Evolutionary conservation across 2,113 vertebrate genomes (phyloP).

Genomic region (Rhagologus leucostigma): DNA sequence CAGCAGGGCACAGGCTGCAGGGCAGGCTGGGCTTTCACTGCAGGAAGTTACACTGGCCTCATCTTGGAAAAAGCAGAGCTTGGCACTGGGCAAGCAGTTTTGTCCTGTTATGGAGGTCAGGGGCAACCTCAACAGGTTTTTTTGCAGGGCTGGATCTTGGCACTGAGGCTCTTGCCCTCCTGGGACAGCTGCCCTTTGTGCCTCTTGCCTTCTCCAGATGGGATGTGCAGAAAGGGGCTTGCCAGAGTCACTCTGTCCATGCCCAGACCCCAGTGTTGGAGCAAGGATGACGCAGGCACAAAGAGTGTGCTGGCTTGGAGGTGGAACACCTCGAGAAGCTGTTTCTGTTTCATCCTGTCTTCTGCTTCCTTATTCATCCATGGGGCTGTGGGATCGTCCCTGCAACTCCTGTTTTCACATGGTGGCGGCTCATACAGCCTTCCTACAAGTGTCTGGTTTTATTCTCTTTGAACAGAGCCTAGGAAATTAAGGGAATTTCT

Average conservation of each 20-base stretch:
- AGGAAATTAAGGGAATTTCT: background rate
- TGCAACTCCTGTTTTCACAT: background rate
- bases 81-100: background rate
- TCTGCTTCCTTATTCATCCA: background rate
- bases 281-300: fast-evolving
- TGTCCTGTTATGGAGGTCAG: background rate
- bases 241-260: fast-evolving
- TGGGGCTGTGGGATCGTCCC: background rate
- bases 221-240: background rate
- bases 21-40: background rate
- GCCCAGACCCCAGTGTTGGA: background rate
- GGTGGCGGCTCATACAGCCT: background rate
- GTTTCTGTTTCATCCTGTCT: background rate
- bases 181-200: fast-evolving
- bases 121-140: fast-evolving
- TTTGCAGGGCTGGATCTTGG: background rate
- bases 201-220: background rate
- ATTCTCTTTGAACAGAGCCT: background rate
- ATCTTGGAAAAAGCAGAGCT: background rate
- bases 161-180: background rate
- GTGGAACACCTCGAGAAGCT: background rate
- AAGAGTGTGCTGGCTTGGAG: background rate
- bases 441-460: background rate
- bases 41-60: background rate
- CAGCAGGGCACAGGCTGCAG: background rate